A percentile compares a stretch with the other conserved stretches of the same genome.
These are phyloP conservation scores for Anthopleura xanthogrammica DNA, from an alignment of 92 coral and sea anemone species.

Conservation along the genomic window DNA sequence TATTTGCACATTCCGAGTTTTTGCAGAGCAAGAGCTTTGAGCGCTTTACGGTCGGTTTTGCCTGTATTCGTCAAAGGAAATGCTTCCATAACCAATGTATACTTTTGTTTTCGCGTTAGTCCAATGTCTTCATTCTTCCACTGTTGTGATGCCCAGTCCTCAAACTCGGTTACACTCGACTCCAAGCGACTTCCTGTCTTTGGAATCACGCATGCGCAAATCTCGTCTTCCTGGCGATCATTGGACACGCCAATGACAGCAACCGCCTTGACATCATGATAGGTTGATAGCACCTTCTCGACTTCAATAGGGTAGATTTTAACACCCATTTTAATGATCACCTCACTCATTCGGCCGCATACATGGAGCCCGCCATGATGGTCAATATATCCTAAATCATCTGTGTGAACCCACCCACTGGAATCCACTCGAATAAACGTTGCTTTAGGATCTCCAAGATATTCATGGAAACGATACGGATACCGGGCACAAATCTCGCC, in stretches of 20 bases:
- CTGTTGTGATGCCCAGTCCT: conserved; percentile 29
- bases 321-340: conserved; percentile 28
- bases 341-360: conserved; percentile 30
- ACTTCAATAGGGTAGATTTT: conserved; percentile 31
- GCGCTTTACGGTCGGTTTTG: conserved; percentile 27
- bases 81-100: conserved; percentile 28
- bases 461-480: background rate
- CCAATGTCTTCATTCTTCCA: conserved; percentile 21
- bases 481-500: conserved; percentile 22
- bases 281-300: conserved; percentile 30
- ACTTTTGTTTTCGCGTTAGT: conserved; percentile 26
- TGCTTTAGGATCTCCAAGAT: background rate
- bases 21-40: conserved; percentile 33
- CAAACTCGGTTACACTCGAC: conserved; percentile 10
- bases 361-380: conserved; percentile 21
- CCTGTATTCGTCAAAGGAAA: conserved; percentile 39
- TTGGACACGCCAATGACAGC: conserved; percentile 48
- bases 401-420: background rate
- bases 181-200: conserved; percentile 19
- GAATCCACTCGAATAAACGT: background rate
- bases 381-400: background rate
- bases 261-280: conserved; percentile 31
- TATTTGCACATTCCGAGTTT: conserved; percentile 1
- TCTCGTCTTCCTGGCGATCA: conserved; percentile 37
- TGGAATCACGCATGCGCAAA: conserved; percentile 51